These are phyloP conservation scores for Epinephelus awoara DNA, from an alignment of 2,797 vertebrate genomes.

Conservation along the genomic window DNA sequence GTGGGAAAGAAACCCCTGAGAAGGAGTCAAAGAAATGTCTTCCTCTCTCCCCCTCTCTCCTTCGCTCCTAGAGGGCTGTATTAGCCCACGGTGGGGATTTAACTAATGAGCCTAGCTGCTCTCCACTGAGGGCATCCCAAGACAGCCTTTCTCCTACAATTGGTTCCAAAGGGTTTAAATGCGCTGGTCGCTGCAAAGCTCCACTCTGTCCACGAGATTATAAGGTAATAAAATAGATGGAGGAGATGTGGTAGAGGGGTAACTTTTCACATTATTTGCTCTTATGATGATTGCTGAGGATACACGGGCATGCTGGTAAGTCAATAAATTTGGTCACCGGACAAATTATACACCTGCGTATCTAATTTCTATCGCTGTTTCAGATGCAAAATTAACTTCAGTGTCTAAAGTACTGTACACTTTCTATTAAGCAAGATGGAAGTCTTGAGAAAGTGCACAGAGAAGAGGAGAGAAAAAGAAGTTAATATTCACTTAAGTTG, in stretches of 20 bases:
- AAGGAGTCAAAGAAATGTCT: slow-evolving; percentile 86
- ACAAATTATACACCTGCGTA: not conserved
- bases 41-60: slow-evolving; percentile 79
- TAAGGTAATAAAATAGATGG: slow-evolving; percentile 85
- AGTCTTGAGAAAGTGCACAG: not conserved
- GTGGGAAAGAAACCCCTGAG: slow-evolving; percentile 82
- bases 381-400: not conserved
- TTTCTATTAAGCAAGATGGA: not conserved
- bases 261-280: slow-evolving; percentile 76
- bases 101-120: slow-evolving; percentile 89
- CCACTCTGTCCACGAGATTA: slow-evolving; percentile 85
- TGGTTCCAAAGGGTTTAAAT: slow-evolving; percentile 91
- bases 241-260: slow-evolving; percentile 70
- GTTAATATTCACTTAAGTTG: slow-evolving; percentile 17
- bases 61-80: slow-evolving; percentile 84
- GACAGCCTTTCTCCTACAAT: slow-evolving; percentile 89
- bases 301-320: slow-evolving; percentile 22
- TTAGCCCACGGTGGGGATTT: slow-evolving; percentile 89
- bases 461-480: not conserved
- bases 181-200: slow-evolving; percentile 81
- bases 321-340: slow-evolving; percentile 41
- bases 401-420: no score
- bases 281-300: slow-evolving; percentile 64
- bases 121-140: slow-evolving; percentile 88
- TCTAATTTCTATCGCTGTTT: not conserved